Percentiles rank a stretch among this genome's conserved stretches.
These are phyloP conservation scores for Caenorhabditis briggsae DNA, from an alignment of 1,140 invertebrate genomes.

Conservation along the genomic window DNA sequence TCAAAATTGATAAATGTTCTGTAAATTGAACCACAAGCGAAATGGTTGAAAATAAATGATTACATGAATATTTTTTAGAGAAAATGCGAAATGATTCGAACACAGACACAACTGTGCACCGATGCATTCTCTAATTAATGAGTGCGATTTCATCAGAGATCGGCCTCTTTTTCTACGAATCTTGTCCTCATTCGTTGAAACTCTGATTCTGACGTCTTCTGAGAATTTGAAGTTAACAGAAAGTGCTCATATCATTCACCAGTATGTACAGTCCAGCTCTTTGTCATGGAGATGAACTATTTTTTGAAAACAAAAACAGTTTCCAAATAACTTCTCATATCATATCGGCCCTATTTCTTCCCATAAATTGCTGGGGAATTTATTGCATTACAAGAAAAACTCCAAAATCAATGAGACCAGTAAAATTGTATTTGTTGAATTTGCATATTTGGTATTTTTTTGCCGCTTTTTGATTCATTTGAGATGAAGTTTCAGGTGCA, in stretches of 20 bases:
- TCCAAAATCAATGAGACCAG: not conserved
- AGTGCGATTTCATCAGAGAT: not conserved
- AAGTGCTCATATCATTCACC: not conserved
- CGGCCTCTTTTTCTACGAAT: not conserved
- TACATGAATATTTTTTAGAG: too few relatives aligned
- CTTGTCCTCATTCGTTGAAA: constrained; percentile 4
- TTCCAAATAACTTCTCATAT: not conserved
- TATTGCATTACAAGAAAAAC: not conserved
- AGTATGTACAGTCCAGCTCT: not conserved
- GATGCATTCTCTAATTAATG: not conserved
- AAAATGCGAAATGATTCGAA: not conserved
- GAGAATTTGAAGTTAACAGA: not conserved
- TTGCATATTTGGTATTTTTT: not conserved
- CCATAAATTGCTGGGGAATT: not conserved
- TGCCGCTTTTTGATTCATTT: not conserved
- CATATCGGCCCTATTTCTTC: not conserved
- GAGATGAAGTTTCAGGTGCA: not conserved
- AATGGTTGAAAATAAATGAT: too few relatives aligned
- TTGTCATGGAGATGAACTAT: not conserved
- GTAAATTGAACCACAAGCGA: not conserved
- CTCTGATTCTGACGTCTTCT: not conserved
- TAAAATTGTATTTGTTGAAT: not conserved
- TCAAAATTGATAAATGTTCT: not conserved
- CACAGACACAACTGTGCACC: not conserved
- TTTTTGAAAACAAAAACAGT: not conserved